Conservation (phyloP, 2,797 vertebrate genomes). For the Acanthiza pusilla region DNA sequence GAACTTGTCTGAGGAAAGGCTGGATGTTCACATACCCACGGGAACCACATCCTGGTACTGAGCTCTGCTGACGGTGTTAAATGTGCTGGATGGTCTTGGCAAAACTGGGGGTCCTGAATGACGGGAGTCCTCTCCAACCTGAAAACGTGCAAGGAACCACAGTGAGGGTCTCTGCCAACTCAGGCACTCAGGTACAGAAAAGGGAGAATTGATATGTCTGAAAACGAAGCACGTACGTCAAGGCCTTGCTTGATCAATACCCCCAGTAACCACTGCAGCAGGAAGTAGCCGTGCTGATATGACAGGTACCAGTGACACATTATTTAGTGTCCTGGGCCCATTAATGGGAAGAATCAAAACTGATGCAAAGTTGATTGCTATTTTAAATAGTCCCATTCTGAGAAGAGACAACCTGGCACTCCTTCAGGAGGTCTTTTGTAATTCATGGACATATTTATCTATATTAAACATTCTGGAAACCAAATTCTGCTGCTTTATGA, state of each 20-base stretch:
- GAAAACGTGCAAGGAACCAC: neutral
- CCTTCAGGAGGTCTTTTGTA: neutral
- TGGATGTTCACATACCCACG: conserved; percentile 82
- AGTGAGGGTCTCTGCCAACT: neutral
- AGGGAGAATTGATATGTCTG: neutral
- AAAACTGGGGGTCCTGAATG: conserved; percentile 84
- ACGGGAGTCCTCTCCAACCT: conserved; percentile 94
- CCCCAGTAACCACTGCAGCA: neutral
- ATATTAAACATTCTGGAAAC: neutral
- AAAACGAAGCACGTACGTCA: accelerated
- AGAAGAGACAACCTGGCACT: neutral
- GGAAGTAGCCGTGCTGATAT: neutral
- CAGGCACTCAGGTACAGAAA: accelerated
- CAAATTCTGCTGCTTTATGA: neutral
- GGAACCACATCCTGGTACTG: conserved; percentile 94
- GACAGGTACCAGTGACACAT: neutral
- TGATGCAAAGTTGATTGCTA: neutral
- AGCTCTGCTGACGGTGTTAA: conserved; percentile 88
- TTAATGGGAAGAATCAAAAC: neutral
- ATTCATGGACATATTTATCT: neutral
- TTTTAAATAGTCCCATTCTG: neutral
- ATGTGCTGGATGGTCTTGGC: conserved; percentile 91
- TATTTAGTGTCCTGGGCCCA: neutral
- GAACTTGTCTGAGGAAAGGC: neutral
- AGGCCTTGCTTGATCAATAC: neutral